phyloP scores from a whole-genome alignment of 2,888 invertebrate species.

The Doris montereyensis region DNA sequence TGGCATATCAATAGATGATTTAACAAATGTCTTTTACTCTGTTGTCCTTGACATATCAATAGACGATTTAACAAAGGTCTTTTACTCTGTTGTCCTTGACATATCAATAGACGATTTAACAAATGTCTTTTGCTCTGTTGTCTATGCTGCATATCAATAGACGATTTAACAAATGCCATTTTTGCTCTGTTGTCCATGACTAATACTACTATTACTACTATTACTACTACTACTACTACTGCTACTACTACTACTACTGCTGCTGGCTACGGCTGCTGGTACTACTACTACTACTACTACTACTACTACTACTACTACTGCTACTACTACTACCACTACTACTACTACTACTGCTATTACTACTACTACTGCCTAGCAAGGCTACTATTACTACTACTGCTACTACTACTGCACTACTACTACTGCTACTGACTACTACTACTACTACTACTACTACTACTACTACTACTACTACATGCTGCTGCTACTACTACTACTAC shows the following conservation, averaged over 20 bases:
- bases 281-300: not conserved
- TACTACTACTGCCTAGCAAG: too few relatives aligned
- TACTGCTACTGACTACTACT: not conserved
- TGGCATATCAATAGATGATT: too few relatives aligned
- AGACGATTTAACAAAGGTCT: too few relatives aligned
- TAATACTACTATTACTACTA: not conserved
- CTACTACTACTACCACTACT: not conserved
- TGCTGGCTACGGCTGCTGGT: not conserved
- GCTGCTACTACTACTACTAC: slow-evolving; percentile 23
- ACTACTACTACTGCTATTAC: not conserved
- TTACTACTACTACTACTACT: not conserved
- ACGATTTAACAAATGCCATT: too few relatives aligned
- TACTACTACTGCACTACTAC: not conserved
- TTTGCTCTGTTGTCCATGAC: too few relatives aligned
- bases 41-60: too few relatives aligned
- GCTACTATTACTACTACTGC: slow-evolving; percentile 16
- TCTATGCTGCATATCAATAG: too few relatives aligned
- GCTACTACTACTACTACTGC: not conserved
- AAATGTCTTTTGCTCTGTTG: too few relatives aligned
- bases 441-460: slow-evolving; percentile 8
- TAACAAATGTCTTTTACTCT: too few relatives aligned
- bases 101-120: too few relatives aligned
- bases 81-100: too few relatives aligned
- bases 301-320: not conserved
- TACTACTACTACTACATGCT: slow-evolving; percentile 1